Base-by-base conservation (phyloP, 2,888 invertebrate genomes). In the Merodon equestris region DNA sequence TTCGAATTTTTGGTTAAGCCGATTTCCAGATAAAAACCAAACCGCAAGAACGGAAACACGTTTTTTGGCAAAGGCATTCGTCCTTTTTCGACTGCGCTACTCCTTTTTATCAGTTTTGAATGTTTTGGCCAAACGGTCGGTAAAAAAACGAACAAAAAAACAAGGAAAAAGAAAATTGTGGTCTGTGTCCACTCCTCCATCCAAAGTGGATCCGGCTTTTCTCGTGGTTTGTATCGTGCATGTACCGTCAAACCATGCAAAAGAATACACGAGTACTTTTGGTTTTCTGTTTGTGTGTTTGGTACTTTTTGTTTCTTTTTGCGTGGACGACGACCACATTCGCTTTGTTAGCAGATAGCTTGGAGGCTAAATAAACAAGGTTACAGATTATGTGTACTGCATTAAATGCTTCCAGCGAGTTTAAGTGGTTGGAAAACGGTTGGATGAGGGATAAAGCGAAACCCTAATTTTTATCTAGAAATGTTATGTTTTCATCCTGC, bases 11-110 rank as follows among this genome's bases (percentile, higher is more conserved):
- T 27, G 27, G 60, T 60, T 76, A 76, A 76, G 71, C 76, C 71
- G 76, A 76, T 76, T 76, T 60, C 50, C 58, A 76, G 76, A 76
- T 76, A 76, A 76, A 73, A 76, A 60, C 54, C 27, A 38, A 74
- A 76, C 71, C 76, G 54, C 71, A 71, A 76, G 60, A 66, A 66
- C 54, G 60, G 71, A 56, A 56, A 53, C 58, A 60, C 38, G 66
- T 71, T 27, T 71, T 76, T 76, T 71, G 76, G 71, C 71, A 66
- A 40, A 71, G 64, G 60, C 60, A 71, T 66, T 66, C 66, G 60
- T 66, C 51, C 61, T 10, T 14, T 42, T 45, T 61, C 27, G 27
- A 27, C 27, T 27, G 27, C 27, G 27, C 27, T 63, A 50, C 40
- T 17, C 54, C 18, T 68, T 44, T 60, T 51, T 19, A n/a, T 38